Conservation (phyloP, 2,797 vertebrate genomes). For the Gastrophryne carolinensis region DNA sequence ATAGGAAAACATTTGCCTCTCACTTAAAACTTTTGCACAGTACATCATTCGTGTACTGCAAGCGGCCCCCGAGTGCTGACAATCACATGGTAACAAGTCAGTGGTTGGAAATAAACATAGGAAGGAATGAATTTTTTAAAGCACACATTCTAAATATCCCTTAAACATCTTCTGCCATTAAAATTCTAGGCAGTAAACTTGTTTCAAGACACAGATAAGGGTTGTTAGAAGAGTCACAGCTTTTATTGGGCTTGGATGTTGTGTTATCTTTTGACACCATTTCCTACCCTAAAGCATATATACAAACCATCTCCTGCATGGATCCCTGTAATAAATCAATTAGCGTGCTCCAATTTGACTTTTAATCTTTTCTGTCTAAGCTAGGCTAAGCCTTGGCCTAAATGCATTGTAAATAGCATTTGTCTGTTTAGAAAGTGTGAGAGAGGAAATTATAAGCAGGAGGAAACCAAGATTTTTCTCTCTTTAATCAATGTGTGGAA, state of each 20-base stretch:
- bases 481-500: not conserved
- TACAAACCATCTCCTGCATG: constrained; percentile 18
- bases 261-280: constrained; percentile 1
- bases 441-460: not conserved
- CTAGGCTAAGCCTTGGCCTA: not conserved
- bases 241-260: constrained; percentile 1
- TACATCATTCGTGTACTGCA: too few relatives aligned
- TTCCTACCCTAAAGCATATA: constrained; percentile 6
- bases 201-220: constrained; percentile 2
- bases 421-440: constrained; percentile 21
- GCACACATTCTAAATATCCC: not conserved
- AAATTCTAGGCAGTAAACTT: not conserved
- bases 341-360: constrained; percentile 3
- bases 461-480: not conserved
- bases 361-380: constrained; percentile 4
- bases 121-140: too few relatives aligned
- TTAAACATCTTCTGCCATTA: not conserved
- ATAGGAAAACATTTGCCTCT: too few relatives aligned
- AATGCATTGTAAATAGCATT: constrained; percentile 9
- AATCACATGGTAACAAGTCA: too few relatives aligned
- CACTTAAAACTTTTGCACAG: too few relatives aligned
- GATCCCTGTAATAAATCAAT: constrained; percentile 11
- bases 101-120: too few relatives aligned
- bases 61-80: too few relatives aligned
- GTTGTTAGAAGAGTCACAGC: not conserved